Conservation (phyloP, 2,113 vertebrate species). For the Cinclus cinclus region DNA sequence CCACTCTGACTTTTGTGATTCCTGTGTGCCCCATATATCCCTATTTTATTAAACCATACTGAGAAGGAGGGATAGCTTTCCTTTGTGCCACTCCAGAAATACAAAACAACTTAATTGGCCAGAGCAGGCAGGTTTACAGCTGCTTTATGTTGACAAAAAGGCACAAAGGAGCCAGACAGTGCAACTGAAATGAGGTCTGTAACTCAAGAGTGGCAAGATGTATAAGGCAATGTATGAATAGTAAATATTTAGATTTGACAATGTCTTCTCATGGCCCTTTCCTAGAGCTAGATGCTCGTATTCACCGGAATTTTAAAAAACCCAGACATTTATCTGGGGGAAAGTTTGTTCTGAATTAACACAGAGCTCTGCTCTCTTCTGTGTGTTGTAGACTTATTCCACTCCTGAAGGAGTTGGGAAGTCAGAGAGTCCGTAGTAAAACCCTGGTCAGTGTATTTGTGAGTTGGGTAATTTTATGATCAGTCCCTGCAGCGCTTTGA, state of each 20-base stretch:
- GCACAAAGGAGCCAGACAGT: constrained; percentile 8
- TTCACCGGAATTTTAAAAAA: neutral
- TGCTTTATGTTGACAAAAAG: constrained; percentile 7
- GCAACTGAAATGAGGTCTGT: neutral
- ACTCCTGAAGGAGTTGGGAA: neutral
- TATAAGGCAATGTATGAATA: neutral
- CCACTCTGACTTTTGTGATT: neutral
- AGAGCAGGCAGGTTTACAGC: constrained; percentile 30
- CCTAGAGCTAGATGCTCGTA: neutral
- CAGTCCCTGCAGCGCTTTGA: neutral
- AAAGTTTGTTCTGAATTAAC: neutral
- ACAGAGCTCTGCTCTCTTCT: neutral
- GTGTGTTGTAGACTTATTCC: neutral
- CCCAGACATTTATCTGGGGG: neutral
- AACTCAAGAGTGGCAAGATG: neutral
- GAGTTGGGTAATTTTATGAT: neutral
- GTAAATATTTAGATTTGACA: constrained; percentile 1
- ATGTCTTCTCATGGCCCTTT: neutral
- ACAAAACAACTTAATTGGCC: constrained; percentile 31
- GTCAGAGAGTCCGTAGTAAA: neutral
- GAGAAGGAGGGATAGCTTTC: neutral
- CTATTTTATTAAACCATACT: neutral
- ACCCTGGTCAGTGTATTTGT: neutral
- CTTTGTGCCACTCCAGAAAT: constrained; percentile 15
- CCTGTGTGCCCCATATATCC: constrained; percentile 2